Conservation (phyloP, 2,113 vertebrate genomes). For the Echinops telfairi region DNA sequence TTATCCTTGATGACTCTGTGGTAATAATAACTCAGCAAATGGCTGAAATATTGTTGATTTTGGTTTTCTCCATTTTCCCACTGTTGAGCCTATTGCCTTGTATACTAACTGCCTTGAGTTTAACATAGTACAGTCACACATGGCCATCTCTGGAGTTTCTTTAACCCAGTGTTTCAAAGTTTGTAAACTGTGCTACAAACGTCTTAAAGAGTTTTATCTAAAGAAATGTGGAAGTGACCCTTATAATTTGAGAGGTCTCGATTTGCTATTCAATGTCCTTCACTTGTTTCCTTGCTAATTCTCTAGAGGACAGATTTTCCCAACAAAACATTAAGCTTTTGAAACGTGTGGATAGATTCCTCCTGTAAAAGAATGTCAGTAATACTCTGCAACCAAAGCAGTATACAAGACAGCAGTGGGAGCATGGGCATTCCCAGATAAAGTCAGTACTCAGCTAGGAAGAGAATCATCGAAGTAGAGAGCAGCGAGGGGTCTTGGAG, state of each 20-base stretch:
- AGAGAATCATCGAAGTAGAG: background rate
- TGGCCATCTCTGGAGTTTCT: background rate
- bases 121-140: background rate
- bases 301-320: slow-evolving; percentile 36
- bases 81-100: background rate
- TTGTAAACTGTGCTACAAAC: slow-evolving; percentile 29
- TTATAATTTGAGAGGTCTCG: background rate
- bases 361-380: background rate
- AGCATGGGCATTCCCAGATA: background rate
- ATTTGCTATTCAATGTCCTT: background rate
- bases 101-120: background rate
- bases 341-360: background rate
- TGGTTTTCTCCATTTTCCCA: background rate
- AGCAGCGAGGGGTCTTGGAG: background rate
- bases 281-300: slow-evolving; percentile 31
- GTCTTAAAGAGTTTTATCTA: slow-evolving; percentile 17
- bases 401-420: background rate
- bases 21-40: background rate
- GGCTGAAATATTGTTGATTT: background rate
- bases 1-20: slow-evolving; percentile 2
- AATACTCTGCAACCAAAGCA: slow-evolving; percentile 6
- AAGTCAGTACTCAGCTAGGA: background rate
- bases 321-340: slow-evolving; percentile 26
- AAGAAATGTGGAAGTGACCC: background rate
- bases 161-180: background rate